Conservation (phyloP, 2,797 vertebrate genomes). For the Lindbergichthys nudifrons region DNA sequence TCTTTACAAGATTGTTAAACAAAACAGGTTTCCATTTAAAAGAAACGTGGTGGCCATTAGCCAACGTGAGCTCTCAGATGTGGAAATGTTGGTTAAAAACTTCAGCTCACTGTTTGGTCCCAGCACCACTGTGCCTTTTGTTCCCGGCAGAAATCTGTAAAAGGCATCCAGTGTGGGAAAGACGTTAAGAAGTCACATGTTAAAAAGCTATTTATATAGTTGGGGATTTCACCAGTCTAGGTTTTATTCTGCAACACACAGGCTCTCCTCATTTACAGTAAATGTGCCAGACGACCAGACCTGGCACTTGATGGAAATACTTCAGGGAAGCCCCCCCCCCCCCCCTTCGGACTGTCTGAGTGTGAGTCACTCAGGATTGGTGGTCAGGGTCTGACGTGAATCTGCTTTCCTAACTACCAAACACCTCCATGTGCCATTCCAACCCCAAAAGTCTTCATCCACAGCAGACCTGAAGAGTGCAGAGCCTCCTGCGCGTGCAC, state of each 20-base stretch:
- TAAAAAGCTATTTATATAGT: slow-evolving; percentile 68
- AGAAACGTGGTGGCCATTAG: slow-evolving; percentile 31
- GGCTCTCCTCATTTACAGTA: slow-evolving; percentile 64
- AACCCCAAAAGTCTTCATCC: background rate
- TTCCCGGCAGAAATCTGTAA: slow-evolving; percentile 63
- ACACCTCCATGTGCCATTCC: slow-evolving; percentile 68
- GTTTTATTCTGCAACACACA: slow-evolving; percentile 61
- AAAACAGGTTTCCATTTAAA: slow-evolving; percentile 56
- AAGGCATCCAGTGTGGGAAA: slow-evolving; percentile 64
- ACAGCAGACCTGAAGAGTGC: slow-evolving; percentile 27
- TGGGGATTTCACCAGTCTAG: slow-evolving; percentile 68
- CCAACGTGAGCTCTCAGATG: slow-evolving; percentile 35
- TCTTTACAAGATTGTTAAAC: slow-evolving; percentile 52
- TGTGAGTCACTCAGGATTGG: slow-evolving; percentile 39
- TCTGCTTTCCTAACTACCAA: slow-evolving; percentile 44
- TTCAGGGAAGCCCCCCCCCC: slow-evolving; percentile 66
- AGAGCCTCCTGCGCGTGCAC: slow-evolving; percentile 2
- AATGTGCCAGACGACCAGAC: slow-evolving; percentile 59
- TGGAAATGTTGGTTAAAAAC: slow-evolving; percentile 50
- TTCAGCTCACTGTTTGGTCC: slow-evolving; percentile 32
- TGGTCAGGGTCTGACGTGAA: slow-evolving; percentile 55
- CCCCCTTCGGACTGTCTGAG: slow-evolving; percentile 15
- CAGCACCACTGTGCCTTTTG: slow-evolving; percentile 35
- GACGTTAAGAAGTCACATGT: slow-evolving; percentile 57
- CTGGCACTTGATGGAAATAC: slow-evolving; percentile 56